phyloP scores from a whole-genome alignment of 2,888 invertebrate species.

The Platerodrilus igneus region DNA sequence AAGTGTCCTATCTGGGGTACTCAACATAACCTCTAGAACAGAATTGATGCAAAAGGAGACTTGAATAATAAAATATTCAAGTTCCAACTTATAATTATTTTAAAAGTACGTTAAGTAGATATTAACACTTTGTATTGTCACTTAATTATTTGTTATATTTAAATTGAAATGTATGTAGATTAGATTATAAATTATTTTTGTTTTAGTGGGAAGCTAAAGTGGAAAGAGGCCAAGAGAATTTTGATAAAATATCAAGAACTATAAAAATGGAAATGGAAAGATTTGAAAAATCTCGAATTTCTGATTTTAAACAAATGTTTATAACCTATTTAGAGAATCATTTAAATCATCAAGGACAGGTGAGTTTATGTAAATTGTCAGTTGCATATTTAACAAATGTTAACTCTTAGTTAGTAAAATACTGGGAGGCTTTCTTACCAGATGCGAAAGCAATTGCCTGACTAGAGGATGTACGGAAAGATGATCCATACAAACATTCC shows the following conservation, averaged over 20 bases:
- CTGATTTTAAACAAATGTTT: constrained; percentile 86
- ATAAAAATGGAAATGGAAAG: constrained; percentile 92
- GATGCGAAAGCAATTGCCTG: constrained; percentile 90
- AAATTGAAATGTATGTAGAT: no score
- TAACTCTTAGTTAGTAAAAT: constrained; percentile 83
- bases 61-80: no score
- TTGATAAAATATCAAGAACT: constrained; percentile 89
- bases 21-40: no score
- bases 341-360: constrained; percentile 92
- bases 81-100: no score
- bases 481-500: constrained; percentile 47
- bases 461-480: constrained; percentile 48
- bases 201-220: constrained; percentile 91
- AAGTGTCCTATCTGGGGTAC: no score
- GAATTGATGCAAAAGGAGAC: no score
- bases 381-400: no score
- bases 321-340: constrained; percentile 90
- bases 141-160: neutral
- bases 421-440: constrained; percentile 95
- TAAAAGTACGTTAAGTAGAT: no score
- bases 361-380: constrained; percentile 40
- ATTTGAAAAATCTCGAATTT: constrained; percentile 82
- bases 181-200: constrained; percentile 8
- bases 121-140: no score
- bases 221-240: constrained; percentile 94